These are phyloP conservation scores for Sarcophaga subvicina DNA, from an alignment of 2,888 invertebrate genomes.

Conservation along the genomic window DNA sequence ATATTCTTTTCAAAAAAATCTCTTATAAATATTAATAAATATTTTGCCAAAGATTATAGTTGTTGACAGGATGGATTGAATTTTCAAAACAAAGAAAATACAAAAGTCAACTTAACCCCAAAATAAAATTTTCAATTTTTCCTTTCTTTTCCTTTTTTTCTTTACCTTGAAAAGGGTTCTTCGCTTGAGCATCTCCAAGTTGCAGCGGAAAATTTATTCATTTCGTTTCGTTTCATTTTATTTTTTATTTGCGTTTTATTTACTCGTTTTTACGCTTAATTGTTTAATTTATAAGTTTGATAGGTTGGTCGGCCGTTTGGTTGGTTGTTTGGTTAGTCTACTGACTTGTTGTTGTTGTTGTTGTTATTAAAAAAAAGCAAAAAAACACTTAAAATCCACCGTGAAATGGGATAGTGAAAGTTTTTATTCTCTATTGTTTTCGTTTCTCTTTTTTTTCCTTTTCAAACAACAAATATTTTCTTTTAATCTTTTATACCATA, in stretches of 20 bases:
- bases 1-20: background rate
- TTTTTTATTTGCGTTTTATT: constrained; percentile 8
- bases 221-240: background rate
- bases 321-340: background rate
- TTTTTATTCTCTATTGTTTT: too few relatives aligned
- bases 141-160: constrained; percentile 17
- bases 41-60: background rate
- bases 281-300: constrained; percentile 43
- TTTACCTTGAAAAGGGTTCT: constrained; percentile 39
- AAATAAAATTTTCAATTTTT: constrained; percentile 34
- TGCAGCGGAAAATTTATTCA: constrained; percentile 18
- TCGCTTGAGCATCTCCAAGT: background rate
- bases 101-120: background rate
- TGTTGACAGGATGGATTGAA: background rate
- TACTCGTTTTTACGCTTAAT: constrained; percentile 49
- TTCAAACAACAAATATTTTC: background rate
- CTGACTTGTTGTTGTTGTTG: background rate
- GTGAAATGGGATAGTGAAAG: constrained; percentile 11
- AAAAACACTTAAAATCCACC: background rate
- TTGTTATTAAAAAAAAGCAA: background rate
- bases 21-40: constrained; percentile 7
- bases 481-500: background rate
- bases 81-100: background rate
- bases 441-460: background rate
- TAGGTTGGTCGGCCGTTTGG: background rate